Conservation (phyloP, 1,140 invertebrate genomes). For the Brachionus koreanus region DNA sequence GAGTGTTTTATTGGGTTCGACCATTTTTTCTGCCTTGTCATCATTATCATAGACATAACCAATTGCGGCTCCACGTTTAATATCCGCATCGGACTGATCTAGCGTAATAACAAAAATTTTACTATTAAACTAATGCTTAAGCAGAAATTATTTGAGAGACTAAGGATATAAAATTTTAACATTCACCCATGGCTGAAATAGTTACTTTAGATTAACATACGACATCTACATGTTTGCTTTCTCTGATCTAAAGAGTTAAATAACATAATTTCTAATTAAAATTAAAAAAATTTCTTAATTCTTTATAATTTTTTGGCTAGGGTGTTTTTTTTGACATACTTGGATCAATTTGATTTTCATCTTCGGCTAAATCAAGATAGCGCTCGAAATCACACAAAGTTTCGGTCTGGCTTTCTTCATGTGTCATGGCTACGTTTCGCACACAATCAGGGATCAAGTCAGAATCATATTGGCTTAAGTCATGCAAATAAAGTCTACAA, state of each 20-base stretch:
- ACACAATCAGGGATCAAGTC: conserved; percentile 62
- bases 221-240: not conserved
- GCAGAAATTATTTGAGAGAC: not conserved
- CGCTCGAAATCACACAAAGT: conserved; percentile 16
- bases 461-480: conserved; percentile 70
- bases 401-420: conserved; percentile 32
- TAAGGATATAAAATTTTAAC: not conserved
- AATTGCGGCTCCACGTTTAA: not conserved
- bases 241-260: not conserved
- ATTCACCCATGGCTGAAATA: not conserved
- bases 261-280: not conserved
- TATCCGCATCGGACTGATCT: not conserved
- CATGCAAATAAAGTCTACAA: conserved; percentile 78
- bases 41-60: not conserved
- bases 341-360: not conserved
- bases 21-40: too few species aligned
- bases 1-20: not conserved
- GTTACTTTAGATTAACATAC: not conserved
- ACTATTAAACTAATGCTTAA: not conserved
- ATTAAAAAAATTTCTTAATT: not conserved
- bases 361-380: conserved; percentile 16
- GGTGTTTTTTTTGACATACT: not conserved
- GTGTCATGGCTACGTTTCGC: conserved; percentile 52
- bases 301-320: not conserved
- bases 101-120: not conserved